Evolutionary conservation across 2,888 invertebrate genomes (phyloP), one percentile per base, ranked within the genome.

Genomic region (Ormyrus pomaceus): DNA sequence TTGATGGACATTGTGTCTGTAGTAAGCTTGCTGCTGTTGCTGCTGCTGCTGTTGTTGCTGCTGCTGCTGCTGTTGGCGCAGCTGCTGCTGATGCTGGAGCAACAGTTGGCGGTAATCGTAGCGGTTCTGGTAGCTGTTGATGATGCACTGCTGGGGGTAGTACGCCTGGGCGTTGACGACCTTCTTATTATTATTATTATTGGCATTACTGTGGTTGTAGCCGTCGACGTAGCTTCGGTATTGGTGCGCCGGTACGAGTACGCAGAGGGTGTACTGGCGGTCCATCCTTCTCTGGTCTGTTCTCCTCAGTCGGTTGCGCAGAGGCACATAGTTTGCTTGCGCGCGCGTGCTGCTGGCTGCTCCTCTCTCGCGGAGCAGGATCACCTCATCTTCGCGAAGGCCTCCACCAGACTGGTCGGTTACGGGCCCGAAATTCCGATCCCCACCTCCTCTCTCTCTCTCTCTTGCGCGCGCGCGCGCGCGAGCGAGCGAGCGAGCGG

Each of bases 361-460:
- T 71, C 58, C 59, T 55, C 73, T 13, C 65, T 56, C 46, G 55
- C 74, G 64, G 81, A 77, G 72, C 79, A 84, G 84, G 85, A 86
- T 88, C 87, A 87, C 87, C 86, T 87, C 86, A 86, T 86, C 90
- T 89, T 89, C 88, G 88, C 90, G 88, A 90, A 89, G 89, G 90
- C 88, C 89, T 89, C 86, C 87, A 87, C 88, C 87, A 89, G 90
- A 90, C 90, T 90, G 90, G 89, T 86, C 88, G 88, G 87, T 88
- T 87, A 87, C 87, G 88, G 88, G 88, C 88, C 90, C 90, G 88
- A 90, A 90, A 90, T 90, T 90, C 90, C 90, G 83, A 89, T 89
- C 90, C 90, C 89, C 89, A 89, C 90, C 88, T 89, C 85, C 84
- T 79, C 71, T 65, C 70, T 72, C 71, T 65, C 70, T 72, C 77